phyloP scores from a whole-genome alignment of 2,113 vertebrate genomes.

The Anhinga rufa region DNA sequence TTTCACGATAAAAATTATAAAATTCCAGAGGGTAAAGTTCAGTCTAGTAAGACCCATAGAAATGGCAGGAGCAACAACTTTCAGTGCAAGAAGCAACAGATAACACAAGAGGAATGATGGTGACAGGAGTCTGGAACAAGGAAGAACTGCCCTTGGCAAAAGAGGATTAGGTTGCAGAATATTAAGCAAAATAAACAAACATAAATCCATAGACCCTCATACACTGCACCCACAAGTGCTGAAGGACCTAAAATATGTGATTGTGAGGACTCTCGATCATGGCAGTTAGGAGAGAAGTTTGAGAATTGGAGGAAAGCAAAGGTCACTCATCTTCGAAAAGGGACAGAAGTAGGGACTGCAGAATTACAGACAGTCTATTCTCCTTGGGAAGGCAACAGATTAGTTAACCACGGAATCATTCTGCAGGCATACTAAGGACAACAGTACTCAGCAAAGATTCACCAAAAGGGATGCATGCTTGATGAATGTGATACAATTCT shows the following conservation, averaged over 20 bases:
- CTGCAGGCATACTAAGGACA: neutral
- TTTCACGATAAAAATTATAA: neutral
- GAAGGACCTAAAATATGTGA: no score
- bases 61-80: neutral
- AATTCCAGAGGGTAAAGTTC: neutral
- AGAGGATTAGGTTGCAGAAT: neutral
- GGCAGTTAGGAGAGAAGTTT: neutral
- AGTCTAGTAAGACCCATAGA: neutral
- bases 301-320: neutral
- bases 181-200: neutral
- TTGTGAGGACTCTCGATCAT: neutral
- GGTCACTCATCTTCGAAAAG: neutral
- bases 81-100: neutral
- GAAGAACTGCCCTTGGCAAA: neutral
- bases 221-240: neutral
- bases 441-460: neutral
- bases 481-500: neutral
- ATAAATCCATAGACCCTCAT: neutral
- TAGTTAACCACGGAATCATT: neutral
- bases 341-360: neutral
- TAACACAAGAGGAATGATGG: neutral
- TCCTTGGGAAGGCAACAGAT: neutral
- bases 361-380: neutral
- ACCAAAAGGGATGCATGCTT: accelerated
- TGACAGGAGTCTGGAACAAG: neutral